Evolutionary conservation across 2,888 invertebrate species (phyloP), one percentile per base, ranked within the genome.

Genomic region (Tachina fera): DNA sequence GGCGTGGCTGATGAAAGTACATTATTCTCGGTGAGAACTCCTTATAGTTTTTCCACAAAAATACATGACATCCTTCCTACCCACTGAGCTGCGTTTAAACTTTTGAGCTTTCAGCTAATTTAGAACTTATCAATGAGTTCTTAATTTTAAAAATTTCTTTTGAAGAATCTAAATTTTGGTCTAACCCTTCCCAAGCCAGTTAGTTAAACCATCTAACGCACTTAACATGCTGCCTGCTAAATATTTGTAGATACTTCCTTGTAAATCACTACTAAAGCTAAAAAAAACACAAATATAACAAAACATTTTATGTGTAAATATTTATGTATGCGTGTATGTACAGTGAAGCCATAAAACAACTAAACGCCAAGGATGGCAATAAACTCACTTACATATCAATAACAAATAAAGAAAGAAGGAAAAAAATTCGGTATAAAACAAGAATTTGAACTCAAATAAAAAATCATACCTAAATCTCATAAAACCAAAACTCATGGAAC

Each of bases 291-390:
- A 14, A 53, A 14, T 19, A 51, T 51, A 51, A 51, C 53, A 53
- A 19, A 51, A 19, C 3, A 51, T 51, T 51, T 53, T 53, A 9
- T 13, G 8, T 22, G 56, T 56, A 13, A 49, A 49, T 14, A 10
- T 61, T n/a, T 8, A 1, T 45, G 0, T 58, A 9, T 47, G 41
- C 63, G 19, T 61, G 41, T 14, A 3, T 45, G 0, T 58, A 13
- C 47, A 56, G 63, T 39, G 63, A 85, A 81, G 74, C 81, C 81
- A 81, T 78, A 58, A 81, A 85, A 63, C 53, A 49, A 47, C 16
- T 16, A 53, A 71, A 45, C 39, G 14, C 10, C 63, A 68, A 49
- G 67, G n/a, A 84, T 71, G 80, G 71, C 70, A 70, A 79, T 68
- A 83, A 79, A 74, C 58, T 31, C 31, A 31, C 31, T 31, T 31